A percentile compares a stretch with the other conserved stretches of the same genome.
Conservation (phyloP, 2,888 invertebrate species). For the Copidosoma aretas region DNA sequence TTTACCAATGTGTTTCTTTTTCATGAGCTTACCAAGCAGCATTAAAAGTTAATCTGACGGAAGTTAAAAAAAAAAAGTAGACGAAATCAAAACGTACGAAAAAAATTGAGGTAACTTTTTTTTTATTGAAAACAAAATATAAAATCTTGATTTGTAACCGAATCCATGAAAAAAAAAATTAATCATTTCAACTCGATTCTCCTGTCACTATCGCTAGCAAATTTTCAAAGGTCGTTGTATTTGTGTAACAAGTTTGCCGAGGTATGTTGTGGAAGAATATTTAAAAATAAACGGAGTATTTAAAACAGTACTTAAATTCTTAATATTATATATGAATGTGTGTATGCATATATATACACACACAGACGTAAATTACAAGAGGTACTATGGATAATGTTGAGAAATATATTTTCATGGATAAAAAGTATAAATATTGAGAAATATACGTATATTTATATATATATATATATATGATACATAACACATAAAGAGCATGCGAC, state of each 20-base stretch:
- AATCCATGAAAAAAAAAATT: constrained; percentile 43
- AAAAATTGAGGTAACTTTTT: not conserved
- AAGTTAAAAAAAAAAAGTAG: not conserved
- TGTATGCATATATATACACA: constrained; percentile 48
- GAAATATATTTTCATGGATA: not conserved
- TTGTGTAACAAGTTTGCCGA: constrained; percentile 39
- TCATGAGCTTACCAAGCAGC: too few species aligned
- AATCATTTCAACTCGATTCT: constrained; percentile 57
- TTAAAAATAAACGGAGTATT: constrained; percentile 24
- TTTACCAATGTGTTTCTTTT: too few species aligned
- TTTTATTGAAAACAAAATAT: not conserved
- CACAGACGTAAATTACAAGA: constrained; percentile 53
- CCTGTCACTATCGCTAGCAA: constrained; percentile 63
- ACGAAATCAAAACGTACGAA: not conserved
- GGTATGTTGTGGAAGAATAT: not conserved
- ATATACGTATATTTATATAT: constrained; percentile 50
- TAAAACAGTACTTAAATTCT: constrained; percentile 36
- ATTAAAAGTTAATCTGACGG: too few species aligned
- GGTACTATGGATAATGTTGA: not conserved
- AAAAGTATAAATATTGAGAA: constrained; percentile 46
- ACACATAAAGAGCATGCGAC: constrained; percentile 63
- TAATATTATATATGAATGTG: constrained; percentile 42
- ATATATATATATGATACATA: constrained; percentile 52
- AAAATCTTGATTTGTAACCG: not conserved
- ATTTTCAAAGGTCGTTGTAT: constrained; percentile 50